phyloP scores from a whole-genome alignment of 2,888 invertebrate species.

The Drosophila birchii region DNA sequence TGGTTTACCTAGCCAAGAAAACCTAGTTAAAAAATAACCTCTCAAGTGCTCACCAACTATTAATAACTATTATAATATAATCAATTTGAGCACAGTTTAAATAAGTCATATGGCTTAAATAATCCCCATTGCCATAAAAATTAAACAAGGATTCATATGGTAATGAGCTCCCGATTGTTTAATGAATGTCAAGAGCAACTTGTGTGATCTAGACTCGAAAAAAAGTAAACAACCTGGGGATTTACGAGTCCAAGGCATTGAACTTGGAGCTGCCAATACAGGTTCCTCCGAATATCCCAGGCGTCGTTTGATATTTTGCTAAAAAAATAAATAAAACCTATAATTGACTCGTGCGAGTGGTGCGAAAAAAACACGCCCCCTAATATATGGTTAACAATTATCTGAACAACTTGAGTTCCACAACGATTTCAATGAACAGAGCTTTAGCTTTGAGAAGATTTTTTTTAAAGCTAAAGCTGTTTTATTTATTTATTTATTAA shows the following conservation, averaged over 20 bases:
- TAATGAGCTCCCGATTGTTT: constrained; percentile 11
- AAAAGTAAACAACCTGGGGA: constrained; percentile 27
- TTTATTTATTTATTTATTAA: background rate
- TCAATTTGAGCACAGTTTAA: no score
- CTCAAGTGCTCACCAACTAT: background rate
- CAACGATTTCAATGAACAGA: background rate
- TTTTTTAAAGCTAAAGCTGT: background rate
- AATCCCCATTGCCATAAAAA: constrained; percentile 2
- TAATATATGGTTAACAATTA: background rate
- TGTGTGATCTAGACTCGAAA: constrained; percentile 26
- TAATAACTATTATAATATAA: background rate
- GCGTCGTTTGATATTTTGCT: constrained; percentile 7
- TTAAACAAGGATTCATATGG: constrained; percentile 27
- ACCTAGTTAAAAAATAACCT: background rate
- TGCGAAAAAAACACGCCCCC: constrained; percentile 19
- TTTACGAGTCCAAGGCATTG: constrained; percentile 37
- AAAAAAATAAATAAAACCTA: constrained; percentile 11
- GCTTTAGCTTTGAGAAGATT: constrained; percentile 7
- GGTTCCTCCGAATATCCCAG: constrained; percentile 23
- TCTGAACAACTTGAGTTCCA: constrained; percentile 11
- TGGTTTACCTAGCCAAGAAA: background rate
- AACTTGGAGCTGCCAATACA: constrained; percentile 26
- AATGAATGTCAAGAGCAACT: constrained; percentile 36
- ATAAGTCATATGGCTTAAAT: background rate
- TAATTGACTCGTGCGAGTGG: constrained; percentile 14